Evolutionary conservation across 2,888 invertebrate species (phyloP).

Genomic region (Embidobia sp.): DNA sequence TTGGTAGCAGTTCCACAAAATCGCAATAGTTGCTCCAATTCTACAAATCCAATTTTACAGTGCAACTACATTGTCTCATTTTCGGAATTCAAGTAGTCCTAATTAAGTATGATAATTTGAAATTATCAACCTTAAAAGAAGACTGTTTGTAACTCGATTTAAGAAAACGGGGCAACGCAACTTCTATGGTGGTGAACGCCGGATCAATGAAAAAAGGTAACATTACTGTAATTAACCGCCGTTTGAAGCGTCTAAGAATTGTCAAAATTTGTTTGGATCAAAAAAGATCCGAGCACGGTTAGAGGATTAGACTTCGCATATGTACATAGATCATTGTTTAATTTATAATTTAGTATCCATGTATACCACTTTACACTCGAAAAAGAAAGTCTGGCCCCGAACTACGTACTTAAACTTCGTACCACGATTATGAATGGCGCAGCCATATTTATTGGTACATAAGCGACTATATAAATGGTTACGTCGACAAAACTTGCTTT

Average conservation of each 20-base stretch:
- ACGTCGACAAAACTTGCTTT: conserved; percentile 27
- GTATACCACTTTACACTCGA: conserved; percentile 27
- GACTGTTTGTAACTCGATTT: too few relatives aligned
- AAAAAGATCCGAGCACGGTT: conserved; percentile 61
- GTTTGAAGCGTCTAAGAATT: conserved; percentile 45
- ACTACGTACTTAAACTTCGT: conserved; percentile 23
- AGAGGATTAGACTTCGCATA: conserved; percentile 61
- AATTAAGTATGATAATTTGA: too few relatives aligned
- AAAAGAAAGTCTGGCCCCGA: conserved; percentile 32
- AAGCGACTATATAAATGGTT: conserved; percentile 54
- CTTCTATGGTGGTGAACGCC: too few relatives aligned
- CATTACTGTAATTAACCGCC: not conserved
- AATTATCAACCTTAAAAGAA: too few relatives aligned
- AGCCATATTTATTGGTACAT: conserved; percentile 32
- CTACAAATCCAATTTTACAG: too few relatives aligned
- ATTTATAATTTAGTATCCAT: conserved; percentile 44
- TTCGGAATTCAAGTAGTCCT: too few relatives aligned
- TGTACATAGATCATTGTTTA: conserved; percentile 52
- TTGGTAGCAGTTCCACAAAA: too few relatives aligned
- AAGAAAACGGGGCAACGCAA: too few relatives aligned
- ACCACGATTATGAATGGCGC: conserved; percentile 30
- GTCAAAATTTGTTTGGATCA: conserved; percentile 51
- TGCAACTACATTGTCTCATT: too few relatives aligned
- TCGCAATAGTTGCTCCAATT: too few relatives aligned
- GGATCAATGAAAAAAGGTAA: not conserved